Base-by-base conservation (phyloP, 2,888 invertebrate species). In the Nudaria mundana region DNA sequence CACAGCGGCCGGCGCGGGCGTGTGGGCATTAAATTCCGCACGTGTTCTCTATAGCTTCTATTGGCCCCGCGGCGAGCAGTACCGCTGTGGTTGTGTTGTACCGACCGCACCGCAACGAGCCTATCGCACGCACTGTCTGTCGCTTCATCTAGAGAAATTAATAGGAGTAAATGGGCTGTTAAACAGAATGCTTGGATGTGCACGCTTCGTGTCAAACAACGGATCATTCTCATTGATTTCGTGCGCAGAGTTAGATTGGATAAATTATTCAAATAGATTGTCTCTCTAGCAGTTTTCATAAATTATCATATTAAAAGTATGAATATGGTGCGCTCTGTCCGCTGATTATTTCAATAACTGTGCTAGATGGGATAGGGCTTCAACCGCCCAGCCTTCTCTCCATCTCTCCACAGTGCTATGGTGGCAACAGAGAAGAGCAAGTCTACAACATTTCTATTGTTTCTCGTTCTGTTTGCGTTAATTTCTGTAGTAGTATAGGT, bases 61-160 rank as follows among this genome's bases (percentile, higher is more conserved):
- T n/a, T n/a, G n/a, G n/a, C n/a, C n/a, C n/a, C n/a, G n/a, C n/a
- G n/a, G n/a, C n/a, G n/a, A n/a, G n/a, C n/a, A n/a, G n/a, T n/a
- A n/a, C n/a, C n/a, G n/a, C n/a, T n/a, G n/a, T n/a, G n/a, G n/a
- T n/a, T n/a, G n/a, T n/a, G n/a, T n/a, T n/a, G n/a, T n/a, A 18
- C 8, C 31, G 18, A 30, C 15, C 23, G 37, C 22, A 2, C 22
- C 2, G 26, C 33, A 26, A 33, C 15, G 30, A 6, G 28, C 2
- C 13, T 16, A 35, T 11, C 44, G 26, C 43, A 32, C 46, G 47
- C 39, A 41, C n/a, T n/a, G n/a, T n/a, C 41, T 36, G 34, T 26
- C 24, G 46, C 28, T 51, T 56, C 50, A 57, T 53, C 43, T 54
- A 52, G 66, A 67, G 66, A 67, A 66, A 67, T 67, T 62, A 60